Conservation (phyloP, 2,797 vertebrate genomes). For the Acestrorhynchus altus region DNA sequence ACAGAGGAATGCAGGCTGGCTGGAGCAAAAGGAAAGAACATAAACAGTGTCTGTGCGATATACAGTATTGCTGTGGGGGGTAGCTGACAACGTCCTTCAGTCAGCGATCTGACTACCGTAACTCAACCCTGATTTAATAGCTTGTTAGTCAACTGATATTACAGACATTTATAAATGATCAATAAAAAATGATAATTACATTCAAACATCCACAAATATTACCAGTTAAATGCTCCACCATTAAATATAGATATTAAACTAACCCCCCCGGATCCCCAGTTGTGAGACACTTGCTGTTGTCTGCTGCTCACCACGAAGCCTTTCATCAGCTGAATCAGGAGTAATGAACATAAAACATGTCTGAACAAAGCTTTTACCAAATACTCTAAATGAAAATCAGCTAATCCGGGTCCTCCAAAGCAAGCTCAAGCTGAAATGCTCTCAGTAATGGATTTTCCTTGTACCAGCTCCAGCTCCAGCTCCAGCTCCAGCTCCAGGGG, state of each 20-base stretch:
- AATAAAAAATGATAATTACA: conserved; percentile 30
- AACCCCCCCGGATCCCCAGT: neutral
- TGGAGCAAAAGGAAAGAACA: neutral
- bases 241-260: conserved; percentile 25
- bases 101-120: neutral
- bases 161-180: neutral
- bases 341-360: neutral
- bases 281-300: neutral
- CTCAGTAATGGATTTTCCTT: conserved; percentile 10
- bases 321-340: neutral
- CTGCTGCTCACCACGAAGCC: neutral
- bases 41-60: neutral
- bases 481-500: conserved; percentile 3
- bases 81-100: conserved; percentile 2
- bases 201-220: conserved; percentile 38
- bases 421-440: conserved; percentile 14
- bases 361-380: conserved; percentile 3
- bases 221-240: conserved; percentile 24
- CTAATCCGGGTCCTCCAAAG: conserved; percentile 13
- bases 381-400: neutral
- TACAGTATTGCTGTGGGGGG: conserved; percentile 8
- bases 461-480: neutral
- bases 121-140: conserved; percentile 25
- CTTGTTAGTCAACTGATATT: conserved; percentile 33
- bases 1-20: neutral